These are phyloP conservation scores for human (Homo sapiens) DNA, from an alignment of 2,113 vertebrate species.

Conservation along the genomic window GRCh38 chr2:172241501-172242000, in stretches of 20 bases:
- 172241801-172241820: not conserved
- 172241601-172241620: not conserved
- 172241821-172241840: not conserved
- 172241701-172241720: not conserved
- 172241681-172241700: not conserved
- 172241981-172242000: not conserved
- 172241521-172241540: not conserved
- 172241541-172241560: not conserved
- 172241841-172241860: not conserved
- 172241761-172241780: not conserved
- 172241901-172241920: not conserved
- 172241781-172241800: not conserved
- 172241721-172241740: not conserved
- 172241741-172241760: not conserved
- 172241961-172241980: not conserved
- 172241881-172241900: not conserved
- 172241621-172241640: not conserved
- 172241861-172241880: not conserved
- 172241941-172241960: conserved; percentile 43
- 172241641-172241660: not conserved
- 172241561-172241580: not conserved
- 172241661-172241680: not conserved
- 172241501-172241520: not conserved
- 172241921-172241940: not conserved
- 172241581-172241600: not conserved